These are phyloP conservation scores for Maccullochella peelii DNA, from an alignment of 2,113 vertebrate genomes.

Conservation along the genomic window DNA sequence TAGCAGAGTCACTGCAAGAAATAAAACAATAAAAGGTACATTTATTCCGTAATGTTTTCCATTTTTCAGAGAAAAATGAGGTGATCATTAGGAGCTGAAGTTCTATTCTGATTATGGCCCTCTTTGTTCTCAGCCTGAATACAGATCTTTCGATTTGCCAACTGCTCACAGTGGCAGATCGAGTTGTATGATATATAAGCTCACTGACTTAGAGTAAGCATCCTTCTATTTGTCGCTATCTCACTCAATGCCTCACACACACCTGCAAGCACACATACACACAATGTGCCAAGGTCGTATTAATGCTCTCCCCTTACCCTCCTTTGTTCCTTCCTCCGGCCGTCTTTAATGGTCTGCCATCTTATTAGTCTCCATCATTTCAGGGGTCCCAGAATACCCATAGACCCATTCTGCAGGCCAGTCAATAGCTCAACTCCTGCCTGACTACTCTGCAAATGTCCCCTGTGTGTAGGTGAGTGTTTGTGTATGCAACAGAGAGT, in stretches of 20 bases:
- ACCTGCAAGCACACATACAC: not conserved
- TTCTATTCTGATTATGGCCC: conserved; percentile 37
- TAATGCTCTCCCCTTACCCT: conserved; percentile 28
- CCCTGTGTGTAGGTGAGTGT: conserved; percentile 39
- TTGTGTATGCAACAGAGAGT: conserved; percentile 37
- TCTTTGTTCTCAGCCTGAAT: conserved; percentile 52
- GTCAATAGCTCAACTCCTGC: conserved; percentile 45
- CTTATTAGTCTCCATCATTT: conserved; percentile 63
- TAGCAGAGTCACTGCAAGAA: conserved; percentile 7
- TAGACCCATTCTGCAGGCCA: conserved; percentile 40
- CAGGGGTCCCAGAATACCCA: conserved; percentile 39
- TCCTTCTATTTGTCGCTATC: not conserved
- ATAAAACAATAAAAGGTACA: conserved; percentile 37
- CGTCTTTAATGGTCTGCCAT: conserved; percentile 58
- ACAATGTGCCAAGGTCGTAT: conserved; percentile 8
- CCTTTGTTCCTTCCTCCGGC: conserved; percentile 22
- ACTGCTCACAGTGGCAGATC: conserved; percentile 8
- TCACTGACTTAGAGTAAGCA: not conserved
- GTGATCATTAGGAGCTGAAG: conserved; percentile 31
- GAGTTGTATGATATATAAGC: not conserved
- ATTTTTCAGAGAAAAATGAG: conserved; percentile 49
- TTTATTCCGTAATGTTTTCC: conserved; percentile 44
- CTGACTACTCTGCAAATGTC: conserved; percentile 40
- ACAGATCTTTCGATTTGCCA: conserved; percentile 38
- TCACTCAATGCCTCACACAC: conserved; percentile 3